These are phyloP conservation scores for Campoletis sonorensis DNA, from an alignment of 1,140 invertebrate species.

Conservation along the genomic window DNA sequence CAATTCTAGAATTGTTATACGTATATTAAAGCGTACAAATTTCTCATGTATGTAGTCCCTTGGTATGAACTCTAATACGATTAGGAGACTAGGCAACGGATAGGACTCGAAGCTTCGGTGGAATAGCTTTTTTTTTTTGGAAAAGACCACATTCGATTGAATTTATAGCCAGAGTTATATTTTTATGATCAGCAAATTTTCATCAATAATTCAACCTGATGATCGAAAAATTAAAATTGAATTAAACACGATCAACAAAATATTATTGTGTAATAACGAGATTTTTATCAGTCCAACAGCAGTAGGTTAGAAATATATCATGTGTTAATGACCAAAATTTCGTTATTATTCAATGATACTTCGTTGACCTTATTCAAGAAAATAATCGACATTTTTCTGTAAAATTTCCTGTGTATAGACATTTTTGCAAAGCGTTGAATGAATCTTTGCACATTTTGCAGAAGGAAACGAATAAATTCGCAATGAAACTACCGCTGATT, in stretches of 20 bases:
- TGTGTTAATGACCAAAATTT: too few species aligned
- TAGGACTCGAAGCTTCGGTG: neutral
- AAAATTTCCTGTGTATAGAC: too few species aligned
- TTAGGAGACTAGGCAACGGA: slow-evolving; percentile 11
- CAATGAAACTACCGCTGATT: too few species aligned
- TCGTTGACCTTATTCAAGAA: too few species aligned
- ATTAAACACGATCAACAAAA: too few species aligned
- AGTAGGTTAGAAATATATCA: too few species aligned
- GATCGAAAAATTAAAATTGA: neutral
- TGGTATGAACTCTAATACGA: slow-evolving; percentile 37
- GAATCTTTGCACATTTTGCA: too few species aligned
- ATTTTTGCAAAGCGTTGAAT: neutral
- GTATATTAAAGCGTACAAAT: slow-evolving; percentile 40
- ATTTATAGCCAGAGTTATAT: neutral
- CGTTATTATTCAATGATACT: too few species aligned
- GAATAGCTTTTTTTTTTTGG: neutral
- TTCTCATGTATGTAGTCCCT: slow-evolving; percentile 28
- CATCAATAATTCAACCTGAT: neutral
- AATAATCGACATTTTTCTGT: neutral
- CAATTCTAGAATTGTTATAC: neutral
- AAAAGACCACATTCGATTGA: neutral
- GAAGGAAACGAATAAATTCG: too few species aligned
- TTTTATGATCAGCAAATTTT: neutral
- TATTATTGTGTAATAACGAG: too few species aligned
- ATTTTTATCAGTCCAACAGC: too few species aligned